Evolutionary conservation across 1,140 invertebrate genomes (phyloP).

Genomic region (Bombus superbus): DNA sequence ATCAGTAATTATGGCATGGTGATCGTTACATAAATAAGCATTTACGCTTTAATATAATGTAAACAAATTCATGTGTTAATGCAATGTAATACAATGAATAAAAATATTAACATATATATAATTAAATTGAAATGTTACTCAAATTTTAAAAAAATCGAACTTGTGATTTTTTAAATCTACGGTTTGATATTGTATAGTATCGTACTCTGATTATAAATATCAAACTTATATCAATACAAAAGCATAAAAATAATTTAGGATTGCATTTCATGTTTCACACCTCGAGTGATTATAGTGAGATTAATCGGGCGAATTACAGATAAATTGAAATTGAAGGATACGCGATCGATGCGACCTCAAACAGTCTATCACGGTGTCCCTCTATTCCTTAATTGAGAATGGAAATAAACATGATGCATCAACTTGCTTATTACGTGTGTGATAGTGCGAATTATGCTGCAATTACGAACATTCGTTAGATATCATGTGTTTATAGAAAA

Average conservation of each 20-base stretch:
- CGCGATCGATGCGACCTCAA: constrained; percentile 14
- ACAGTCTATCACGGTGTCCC: background rate
- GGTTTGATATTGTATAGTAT: background rate
- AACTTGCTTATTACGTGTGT: background rate
- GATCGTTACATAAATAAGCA: background rate
- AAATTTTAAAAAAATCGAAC: background rate
- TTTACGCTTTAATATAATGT: background rate
- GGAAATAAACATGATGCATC: constrained; percentile 21
- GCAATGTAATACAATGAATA: no score
- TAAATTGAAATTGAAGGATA: background rate
- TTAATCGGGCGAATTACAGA: background rate
- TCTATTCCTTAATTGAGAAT: background rate
- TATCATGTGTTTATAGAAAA: background rate
- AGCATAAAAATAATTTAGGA: background rate
- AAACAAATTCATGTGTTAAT: no score
- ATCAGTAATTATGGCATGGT: background rate
- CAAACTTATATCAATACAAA: background rate
- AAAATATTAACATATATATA: background rate
- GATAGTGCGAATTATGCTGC: background rate
- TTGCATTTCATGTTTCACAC: background rate
- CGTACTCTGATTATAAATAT: background rate
- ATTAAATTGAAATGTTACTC: background rate
- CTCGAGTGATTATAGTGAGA: background rate
- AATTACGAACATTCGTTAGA: constrained; percentile 12
- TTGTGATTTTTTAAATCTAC: background rate